phyloP scores from a whole-genome alignment of 2,797 vertebrate genomes.

The Sarcoramphus papa region DNA sequence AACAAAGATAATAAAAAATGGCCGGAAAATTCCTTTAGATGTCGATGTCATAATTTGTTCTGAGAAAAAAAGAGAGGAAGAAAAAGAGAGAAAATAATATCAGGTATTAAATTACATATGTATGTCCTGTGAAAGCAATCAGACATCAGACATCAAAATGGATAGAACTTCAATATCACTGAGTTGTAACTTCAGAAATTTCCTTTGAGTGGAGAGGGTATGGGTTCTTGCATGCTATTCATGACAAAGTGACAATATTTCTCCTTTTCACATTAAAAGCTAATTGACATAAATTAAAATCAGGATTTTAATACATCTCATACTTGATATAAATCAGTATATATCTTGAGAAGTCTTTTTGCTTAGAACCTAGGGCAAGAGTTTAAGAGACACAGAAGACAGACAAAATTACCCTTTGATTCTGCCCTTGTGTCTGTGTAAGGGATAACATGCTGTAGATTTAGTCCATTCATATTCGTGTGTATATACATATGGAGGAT shows the following conservation, averaged over 20 bases:
- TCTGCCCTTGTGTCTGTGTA: neutral
- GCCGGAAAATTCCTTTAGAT: conserved; percentile 96
- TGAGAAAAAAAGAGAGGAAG: conserved; percentile 68
- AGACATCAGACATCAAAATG: neutral
- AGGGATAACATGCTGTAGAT: neutral
- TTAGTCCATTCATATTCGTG: neutral
- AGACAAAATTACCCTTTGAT: neutral
- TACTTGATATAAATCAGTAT: neutral
- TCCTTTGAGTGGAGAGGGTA: neutral
- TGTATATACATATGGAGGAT: neutral
- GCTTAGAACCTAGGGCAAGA: neutral
- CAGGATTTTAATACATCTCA: neutral
- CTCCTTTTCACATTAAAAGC: neutral
- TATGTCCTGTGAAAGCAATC: neutral
- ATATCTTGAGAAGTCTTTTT: neutral
- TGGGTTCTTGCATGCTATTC: neutral
- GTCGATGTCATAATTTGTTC: conserved; percentile 96
- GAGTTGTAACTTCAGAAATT: neutral
- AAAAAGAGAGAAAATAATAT: conserved; percentile 18
- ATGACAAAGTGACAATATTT: neutral
- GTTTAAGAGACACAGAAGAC: neutral
- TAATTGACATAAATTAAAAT: neutral
- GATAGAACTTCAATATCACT: neutral
- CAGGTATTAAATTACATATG: neutral
- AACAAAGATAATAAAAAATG: conserved; percentile 89